These are phyloP conservation scores for Perca schrenkii DNA, from an alignment of 2,113 vertebrate genomes.

Conservation along the genomic window DNA sequence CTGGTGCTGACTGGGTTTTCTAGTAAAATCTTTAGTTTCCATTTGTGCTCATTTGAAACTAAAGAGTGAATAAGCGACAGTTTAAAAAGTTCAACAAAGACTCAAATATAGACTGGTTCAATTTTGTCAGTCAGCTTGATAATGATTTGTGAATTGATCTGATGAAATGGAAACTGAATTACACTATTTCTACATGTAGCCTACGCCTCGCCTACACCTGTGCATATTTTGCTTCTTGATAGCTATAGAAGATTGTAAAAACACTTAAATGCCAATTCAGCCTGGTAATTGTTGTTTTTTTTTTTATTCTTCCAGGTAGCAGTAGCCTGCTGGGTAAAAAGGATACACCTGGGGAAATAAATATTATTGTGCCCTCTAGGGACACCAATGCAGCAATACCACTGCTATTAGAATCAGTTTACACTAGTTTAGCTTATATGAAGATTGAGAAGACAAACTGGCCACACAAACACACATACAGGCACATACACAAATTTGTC, in stretches of 20 bases:
- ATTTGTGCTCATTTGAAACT: background rate
- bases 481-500: background rate
- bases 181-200: background rate
- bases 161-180: background rate
- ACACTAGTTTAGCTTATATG: background rate
- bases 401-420: background rate
- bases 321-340: background rate
- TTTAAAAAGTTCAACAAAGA: background rate
- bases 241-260: background rate
- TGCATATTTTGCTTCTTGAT: background rate
- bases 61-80: background rate
- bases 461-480: background rate
- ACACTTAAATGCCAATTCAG: background rate
- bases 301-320: background rate
- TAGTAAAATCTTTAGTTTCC: background rate
- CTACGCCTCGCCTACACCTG: too few relatives aligned
- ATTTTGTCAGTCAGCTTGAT: background rate
- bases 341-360: background rate
- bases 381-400: conserved; percentile 45
- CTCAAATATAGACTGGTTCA: background rate
- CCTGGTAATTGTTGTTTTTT: background rate
- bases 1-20: background rate
- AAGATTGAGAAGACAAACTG: background rate
- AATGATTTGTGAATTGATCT: background rate
- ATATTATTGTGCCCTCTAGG: conserved; percentile 54